Base-by-base conservation (phyloP, 2,797 vertebrate genomes). In the Rhynchotus rufescens region DNA sequence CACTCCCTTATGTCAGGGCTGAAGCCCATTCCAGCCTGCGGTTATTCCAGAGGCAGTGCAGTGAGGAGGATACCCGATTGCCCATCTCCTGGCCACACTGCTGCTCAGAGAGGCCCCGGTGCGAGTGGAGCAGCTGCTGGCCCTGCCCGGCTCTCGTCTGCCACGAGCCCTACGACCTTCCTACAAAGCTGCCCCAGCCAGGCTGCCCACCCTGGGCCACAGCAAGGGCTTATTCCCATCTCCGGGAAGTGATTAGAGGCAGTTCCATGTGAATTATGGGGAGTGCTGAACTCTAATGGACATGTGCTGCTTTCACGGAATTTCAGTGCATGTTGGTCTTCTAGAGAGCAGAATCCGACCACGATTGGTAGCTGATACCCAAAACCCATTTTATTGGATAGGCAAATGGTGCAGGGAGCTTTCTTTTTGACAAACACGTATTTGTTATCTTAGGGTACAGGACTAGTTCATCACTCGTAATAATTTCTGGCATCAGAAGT, bases 101-200 rank as follows among this genome's bases (percentile, higher is more conserved):
- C 20, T 84, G 51, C 32, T 68, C 44, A 38, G 36, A 1, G 8
- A 67, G 77, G 60, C 49, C 54, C 20, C 25, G 40, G 2, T 42
- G 25, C 42, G 42, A 72, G 71, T 45, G 32, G 67, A 26, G 5
- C 38, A 8, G 8, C 25, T 71, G 42, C 62, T 92, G 84, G 54
- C 54, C 15, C 0, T 5, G 23, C 34, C 64, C 20, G 10, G n/a
- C 7, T 2, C 38, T 30, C 5, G 11, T 44, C 28, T 15, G 3
- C 14, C 2, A 4, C 22, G 6, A 80, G 11, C 3, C 26, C 59
- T 10, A 23, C 1, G 12, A 52, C 54, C 36, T 52, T 49, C 28
- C 22, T 9, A 2, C 26, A 61, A 74, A 57, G 56, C 36, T 44
- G 45, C 44, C 28, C 56, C 21, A 59, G 19, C 17, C 64, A 28